A percentile compares a stretch with the other conserved stretches of the same genome.
Evolutionary conservation across 2,797 vertebrate species (phyloP).

Genomic region (Melopsittacus undulatus): DNA sequence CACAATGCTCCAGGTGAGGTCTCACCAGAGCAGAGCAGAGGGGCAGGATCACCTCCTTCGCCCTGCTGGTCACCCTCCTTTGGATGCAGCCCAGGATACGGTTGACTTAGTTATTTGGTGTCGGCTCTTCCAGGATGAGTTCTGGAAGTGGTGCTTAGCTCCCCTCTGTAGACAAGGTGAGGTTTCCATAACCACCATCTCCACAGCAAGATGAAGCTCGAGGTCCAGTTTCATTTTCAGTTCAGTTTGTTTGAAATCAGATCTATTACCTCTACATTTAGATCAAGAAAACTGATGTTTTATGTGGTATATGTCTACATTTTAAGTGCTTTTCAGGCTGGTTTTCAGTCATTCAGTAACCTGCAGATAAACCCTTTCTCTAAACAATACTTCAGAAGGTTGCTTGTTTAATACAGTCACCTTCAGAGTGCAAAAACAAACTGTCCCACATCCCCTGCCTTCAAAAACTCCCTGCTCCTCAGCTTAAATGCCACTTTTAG

Average conservation of each 20-base stretch:
- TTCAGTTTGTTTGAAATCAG: neutral
- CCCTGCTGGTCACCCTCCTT: too few species aligned
- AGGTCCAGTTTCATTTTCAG: neutral
- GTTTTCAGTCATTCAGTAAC: neutral
- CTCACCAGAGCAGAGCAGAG: too few species aligned
- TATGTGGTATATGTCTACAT: neutral
- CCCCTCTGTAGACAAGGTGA: neutral
- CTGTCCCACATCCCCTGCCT: neutral
- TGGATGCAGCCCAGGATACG: too few species aligned
- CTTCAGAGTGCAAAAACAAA: neutral
- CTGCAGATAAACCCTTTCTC: neutral
- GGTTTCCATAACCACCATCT: too few species aligned
- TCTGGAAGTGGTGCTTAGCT: neutral
- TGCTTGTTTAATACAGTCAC: neutral
- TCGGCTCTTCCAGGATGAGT: neutral
- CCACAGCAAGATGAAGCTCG: neutral
- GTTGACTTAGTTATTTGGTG: neutral
- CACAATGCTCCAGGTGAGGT: too few species aligned
- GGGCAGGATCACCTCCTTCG: too few species aligned
- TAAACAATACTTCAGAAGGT: neutral
- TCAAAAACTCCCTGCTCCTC: neutral
- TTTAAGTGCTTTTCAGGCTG: neutral
- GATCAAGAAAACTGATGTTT: accelerated
- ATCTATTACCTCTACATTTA: neutral
- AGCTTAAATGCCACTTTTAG: neutral